phyloP scores from a whole-genome alignment of 2,888 invertebrate species.

The Lumbricus terrestris region DNA sequence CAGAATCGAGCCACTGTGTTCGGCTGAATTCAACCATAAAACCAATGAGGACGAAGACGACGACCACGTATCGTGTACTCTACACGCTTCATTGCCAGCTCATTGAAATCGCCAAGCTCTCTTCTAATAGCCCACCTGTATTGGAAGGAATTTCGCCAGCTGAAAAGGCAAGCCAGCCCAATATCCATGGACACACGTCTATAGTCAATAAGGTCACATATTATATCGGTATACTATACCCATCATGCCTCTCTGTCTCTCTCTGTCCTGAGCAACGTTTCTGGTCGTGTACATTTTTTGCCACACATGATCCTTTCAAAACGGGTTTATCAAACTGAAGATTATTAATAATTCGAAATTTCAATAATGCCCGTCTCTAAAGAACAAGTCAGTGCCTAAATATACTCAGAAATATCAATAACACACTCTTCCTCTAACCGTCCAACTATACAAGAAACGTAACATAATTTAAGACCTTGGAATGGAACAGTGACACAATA shows the following conservation, averaged over 20 bases:
- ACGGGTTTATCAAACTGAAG: neutral
- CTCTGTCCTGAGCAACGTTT: neutral
- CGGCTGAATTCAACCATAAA: neutral
- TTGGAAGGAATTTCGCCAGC: neutral
- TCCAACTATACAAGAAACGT: too few relatives aligned
- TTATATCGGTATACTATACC: neutral
- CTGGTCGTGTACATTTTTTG: neutral
- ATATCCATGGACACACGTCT: neutral
- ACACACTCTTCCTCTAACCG: too few relatives aligned
- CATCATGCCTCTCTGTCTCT: neutral
- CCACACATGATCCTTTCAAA: neutral
- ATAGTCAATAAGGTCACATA: neutral
- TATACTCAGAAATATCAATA: too few relatives aligned
- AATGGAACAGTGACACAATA: too few relatives aligned
- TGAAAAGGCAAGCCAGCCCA: neutral
- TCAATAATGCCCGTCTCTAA: too few relatives aligned
- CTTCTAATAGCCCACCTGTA: neutral
- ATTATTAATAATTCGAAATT: neutral
- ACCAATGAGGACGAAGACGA: neutral
- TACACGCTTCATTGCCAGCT: conserved; percentile 3
- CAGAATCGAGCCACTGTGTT: neutral
- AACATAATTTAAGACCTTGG: too few relatives aligned
- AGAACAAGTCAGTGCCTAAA: too few relatives aligned
- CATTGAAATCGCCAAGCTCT: neutral
- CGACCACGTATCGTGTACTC: neutral